These are phyloP conservation scores for Trachelus troglodyta DNA, from an alignment of 2,888 invertebrate species.

Conservation along the genomic window DNA sequence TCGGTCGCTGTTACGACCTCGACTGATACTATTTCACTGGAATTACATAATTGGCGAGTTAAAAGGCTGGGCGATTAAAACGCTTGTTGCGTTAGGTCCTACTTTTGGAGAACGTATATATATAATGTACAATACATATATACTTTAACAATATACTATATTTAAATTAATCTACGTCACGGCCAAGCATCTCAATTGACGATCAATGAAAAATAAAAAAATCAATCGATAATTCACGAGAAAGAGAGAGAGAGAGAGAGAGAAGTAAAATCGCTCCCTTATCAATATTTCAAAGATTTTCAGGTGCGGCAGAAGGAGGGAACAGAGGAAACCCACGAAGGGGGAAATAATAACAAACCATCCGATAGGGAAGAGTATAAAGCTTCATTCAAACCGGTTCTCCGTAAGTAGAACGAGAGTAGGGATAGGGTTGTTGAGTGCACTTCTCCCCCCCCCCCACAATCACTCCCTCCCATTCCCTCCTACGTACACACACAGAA, in stretches of 20 bases:
- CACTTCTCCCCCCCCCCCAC: background rate
- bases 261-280: background rate
- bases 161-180: background rate
- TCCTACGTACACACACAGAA: background rate
- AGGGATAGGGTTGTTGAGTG: background rate
- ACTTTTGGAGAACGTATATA: background rate
- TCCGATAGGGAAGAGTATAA: background rate
- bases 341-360: background rate
- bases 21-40: background rate
- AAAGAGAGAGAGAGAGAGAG: background rate
- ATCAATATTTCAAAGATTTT: background rate
- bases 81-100: background rate
- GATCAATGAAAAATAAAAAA: background rate
- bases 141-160: background rate
- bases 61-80: background rate
- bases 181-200: background rate
- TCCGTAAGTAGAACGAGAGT: constrained; percentile 40
- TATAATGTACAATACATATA: background rate
- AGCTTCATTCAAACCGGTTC: constrained; percentile 39
- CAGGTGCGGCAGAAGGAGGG: constrained; percentile 4
- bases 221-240: background rate
- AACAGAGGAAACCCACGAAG: background rate
- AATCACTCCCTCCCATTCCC: background rate
- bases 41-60: background rate
- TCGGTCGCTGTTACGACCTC: background rate